A percentile compares a stretch with the other conserved stretches of the same genome.
These are phyloP conservation scores for Hoplias malabaricus DNA, from an alignment of 2,113 vertebrate genomes.

Conservation along the genomic window DNA sequence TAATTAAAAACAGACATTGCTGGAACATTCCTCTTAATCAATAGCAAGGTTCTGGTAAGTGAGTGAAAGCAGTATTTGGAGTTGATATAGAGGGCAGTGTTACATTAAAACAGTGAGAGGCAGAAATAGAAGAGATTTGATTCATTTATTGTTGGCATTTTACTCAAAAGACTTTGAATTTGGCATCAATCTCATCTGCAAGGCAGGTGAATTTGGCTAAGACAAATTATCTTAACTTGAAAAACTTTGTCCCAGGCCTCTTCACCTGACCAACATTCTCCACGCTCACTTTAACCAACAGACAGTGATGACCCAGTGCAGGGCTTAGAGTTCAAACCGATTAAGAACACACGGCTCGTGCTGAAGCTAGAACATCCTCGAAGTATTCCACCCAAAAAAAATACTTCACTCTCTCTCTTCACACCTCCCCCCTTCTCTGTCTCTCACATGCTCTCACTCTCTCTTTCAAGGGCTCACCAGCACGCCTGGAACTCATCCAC, in stretches of 20 bases:
- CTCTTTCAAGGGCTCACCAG: neutral
- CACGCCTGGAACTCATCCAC: neutral
- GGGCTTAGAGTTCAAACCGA: neutral
- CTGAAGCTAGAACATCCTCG: neutral
- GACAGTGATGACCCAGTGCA: neutral
- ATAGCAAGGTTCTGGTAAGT: no score
- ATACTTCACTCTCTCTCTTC: neutral
- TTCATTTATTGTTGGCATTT: no score
- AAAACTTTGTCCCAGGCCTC: neutral
- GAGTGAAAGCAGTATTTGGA: no score
- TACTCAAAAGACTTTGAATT: neutral
- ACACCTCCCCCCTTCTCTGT: slow-evolving; percentile 15
- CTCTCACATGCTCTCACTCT: neutral
- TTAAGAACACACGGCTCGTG: slow-evolving; percentile 2
- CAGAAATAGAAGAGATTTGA: no score
- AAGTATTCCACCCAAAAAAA: neutral
- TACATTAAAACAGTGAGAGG: no score
- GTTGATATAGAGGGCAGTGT: no score
- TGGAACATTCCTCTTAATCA: no score
- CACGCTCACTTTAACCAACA: neutral
- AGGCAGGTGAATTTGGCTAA: neutral
- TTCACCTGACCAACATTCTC: neutral
- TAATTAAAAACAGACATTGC: no score
- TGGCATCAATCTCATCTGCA: neutral
- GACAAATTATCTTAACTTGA: neutral